Conservation (phyloP, 2,888 invertebrate species). For the Caenorhabditis wallacei region DNA sequence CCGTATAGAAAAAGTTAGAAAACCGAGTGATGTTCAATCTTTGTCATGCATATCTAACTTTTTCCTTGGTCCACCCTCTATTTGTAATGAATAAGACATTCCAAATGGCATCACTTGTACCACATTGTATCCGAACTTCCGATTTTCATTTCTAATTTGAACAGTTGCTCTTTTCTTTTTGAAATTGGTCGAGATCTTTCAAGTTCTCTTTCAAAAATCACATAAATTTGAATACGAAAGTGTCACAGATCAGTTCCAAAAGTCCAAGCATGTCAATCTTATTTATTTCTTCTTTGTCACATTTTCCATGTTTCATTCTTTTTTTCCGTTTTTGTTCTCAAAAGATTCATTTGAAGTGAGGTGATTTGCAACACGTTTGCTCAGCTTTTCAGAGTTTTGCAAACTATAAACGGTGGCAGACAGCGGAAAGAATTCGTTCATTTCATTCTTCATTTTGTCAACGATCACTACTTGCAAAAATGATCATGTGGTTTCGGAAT, state of each 20-base stretch:
- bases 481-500: constrained; percentile 50
- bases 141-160: constrained; percentile 26
- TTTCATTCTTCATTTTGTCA: constrained; percentile 19
- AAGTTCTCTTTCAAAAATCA: not conserved
- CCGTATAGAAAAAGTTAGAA: constrained; percentile 7
- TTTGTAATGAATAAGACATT: constrained; percentile 48
- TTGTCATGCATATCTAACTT: constrained; percentile 43
- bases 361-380: constrained; percentile 50
- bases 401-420: constrained; percentile 49
- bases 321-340: constrained; percentile 3
- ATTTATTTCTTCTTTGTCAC: not conserved
- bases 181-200: constrained; percentile 14
- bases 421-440: constrained; percentile 14
- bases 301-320: not conserved
- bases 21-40: constrained; percentile 17
- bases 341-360: constrained; percentile 10
- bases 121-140: constrained; percentile 33
- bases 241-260: constrained; percentile 19
- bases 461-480: constrained; percentile 35
- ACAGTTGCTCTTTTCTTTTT: constrained; percentile 2
- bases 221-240: constrained; percentile 2
- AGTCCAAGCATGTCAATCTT: not conserved
- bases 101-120: not conserved
- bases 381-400: constrained; percentile 53
- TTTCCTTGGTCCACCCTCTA: constrained; percentile 16